Conservation (phyloP, 2,113 vertebrate species). For the Myotis brandtii region DNA sequence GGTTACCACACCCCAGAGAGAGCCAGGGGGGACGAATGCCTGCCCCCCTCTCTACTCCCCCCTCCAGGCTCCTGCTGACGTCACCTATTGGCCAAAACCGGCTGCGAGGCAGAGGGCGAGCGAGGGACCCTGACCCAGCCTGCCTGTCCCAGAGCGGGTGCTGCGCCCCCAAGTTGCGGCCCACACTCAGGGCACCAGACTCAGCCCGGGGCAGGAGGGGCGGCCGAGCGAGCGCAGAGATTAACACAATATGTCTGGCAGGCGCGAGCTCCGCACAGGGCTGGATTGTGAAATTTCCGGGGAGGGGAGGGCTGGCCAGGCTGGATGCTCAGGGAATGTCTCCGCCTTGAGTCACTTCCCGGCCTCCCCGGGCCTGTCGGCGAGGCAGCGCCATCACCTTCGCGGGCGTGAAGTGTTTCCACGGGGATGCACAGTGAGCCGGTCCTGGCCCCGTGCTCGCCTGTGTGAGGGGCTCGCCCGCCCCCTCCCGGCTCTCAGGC, state of each 20-base stretch:
- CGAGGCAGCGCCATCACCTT: accelerated
- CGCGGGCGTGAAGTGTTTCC: not conserved
- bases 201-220: not conserved
- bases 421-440: too few species aligned
- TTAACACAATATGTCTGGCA: not conserved
- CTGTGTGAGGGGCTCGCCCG: not conserved
- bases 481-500: not conserved
- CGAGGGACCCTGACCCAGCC: accelerated
- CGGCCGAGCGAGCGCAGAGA: not conserved
- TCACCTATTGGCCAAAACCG: not conserved
- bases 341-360: not conserved
- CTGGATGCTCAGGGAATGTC: accelerated
- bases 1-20: accelerated
- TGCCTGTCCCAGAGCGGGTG: too few species aligned
- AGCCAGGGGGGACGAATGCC: accelerated
- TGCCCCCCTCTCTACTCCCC: accelerated
- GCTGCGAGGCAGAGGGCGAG: accelerated
- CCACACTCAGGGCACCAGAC: accelerated
- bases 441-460: accelerated
- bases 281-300: not conserved
- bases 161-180: accelerated
- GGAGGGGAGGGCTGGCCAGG: not conserved
- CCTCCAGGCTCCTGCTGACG: not conserved
- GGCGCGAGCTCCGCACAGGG: not conserved
- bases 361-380: not conserved